Conservation (phyloP, 2,113 vertebrate species). For the Neotoma lepida region DNA sequence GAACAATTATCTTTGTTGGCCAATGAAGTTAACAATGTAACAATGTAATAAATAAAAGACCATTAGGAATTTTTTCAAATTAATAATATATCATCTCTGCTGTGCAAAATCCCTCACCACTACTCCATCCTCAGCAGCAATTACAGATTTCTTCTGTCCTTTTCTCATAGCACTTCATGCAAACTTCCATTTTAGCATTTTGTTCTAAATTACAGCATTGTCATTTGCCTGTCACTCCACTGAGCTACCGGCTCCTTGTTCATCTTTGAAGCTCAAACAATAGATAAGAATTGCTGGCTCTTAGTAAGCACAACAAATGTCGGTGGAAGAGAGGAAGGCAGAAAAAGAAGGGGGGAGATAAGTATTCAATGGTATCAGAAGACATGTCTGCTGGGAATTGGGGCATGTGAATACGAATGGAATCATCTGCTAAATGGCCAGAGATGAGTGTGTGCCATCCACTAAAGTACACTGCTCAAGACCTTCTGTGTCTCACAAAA, state of each 20-base stretch:
- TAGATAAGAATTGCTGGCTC: neutral
- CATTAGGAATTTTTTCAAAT: neutral
- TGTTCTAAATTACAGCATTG: neutral
- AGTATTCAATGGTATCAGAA: neutral
- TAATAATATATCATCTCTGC: neutral
- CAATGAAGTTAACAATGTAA: neutral
- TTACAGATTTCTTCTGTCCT: neutral
- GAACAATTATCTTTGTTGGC: neutral
- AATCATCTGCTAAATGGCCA: neutral
- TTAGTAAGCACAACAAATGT: neutral
- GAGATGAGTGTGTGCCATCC: neutral
- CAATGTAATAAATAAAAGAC: slow-evolving; percentile 26
- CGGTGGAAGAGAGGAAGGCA: neutral
- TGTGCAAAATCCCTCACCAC: neutral
- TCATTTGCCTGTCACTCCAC: neutral
- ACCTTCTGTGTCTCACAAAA: neutral
- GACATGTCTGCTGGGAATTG: neutral
- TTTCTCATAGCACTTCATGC: neutral
- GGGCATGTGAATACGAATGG: neutral
- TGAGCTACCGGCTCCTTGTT: neutral
- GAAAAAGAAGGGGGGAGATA: neutral
- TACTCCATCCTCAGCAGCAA: neutral
- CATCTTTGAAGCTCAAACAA: slow-evolving; percentile 2
- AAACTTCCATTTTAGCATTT: neutral
- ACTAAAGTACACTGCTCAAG: neutral